Base-by-base conservation (phyloP, 1,140 invertebrate species). In the Diploscapter pachys region DNA sequence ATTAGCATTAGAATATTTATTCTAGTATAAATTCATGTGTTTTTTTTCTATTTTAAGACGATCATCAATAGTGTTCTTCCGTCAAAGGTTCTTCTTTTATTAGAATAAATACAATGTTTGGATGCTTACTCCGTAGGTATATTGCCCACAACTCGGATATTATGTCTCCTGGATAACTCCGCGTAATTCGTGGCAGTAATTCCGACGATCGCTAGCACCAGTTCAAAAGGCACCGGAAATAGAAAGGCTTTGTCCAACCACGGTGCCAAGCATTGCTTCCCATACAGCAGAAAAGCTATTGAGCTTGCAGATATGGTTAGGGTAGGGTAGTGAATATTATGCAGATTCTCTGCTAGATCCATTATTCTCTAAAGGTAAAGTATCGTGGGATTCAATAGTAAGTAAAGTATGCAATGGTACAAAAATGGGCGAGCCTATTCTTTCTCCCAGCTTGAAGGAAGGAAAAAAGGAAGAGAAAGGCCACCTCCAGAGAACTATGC, bases 131-230 rank as follows among this genome's bases (percentile, higher is more conserved):
- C 72, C 11, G 82, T 83, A 6, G 82, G 82, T 54, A 84, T 85
- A 65, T 81, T 80, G 5, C 83, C 80, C 52, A 84, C 82, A 48
- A 84, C 82, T 59, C 71, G 76, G 53, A 84, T 75, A 13, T 77
- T 71, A 70, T 84, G 79, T 63, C 80, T 72, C 64, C 61, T 82
- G 5, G 80, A 81, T 4, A 84, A 73, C 67, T 84, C 81, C 4
- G 82, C 82, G 71, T 79, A 84, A 65, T 83, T 84, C 8, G 83
- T 85, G n/a, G 82, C 83, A 31, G 82, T 86, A 69, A 83, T 84
- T 61, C 82, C 84, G 50, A 84, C 73, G 66, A 84, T 79, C n/a
- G 82, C 80, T 68, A 84, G 68, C 51, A 84, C 64, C 31, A 84
- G 68, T 66, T 84, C 82, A 74, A 80, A 84, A 4, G 82, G 82